A percentile compares a stretch with the other conserved stretches of the same genome.
Conservation (phyloP, 1,140 invertebrate species). For the Metaphire vulgaris region DNA sequence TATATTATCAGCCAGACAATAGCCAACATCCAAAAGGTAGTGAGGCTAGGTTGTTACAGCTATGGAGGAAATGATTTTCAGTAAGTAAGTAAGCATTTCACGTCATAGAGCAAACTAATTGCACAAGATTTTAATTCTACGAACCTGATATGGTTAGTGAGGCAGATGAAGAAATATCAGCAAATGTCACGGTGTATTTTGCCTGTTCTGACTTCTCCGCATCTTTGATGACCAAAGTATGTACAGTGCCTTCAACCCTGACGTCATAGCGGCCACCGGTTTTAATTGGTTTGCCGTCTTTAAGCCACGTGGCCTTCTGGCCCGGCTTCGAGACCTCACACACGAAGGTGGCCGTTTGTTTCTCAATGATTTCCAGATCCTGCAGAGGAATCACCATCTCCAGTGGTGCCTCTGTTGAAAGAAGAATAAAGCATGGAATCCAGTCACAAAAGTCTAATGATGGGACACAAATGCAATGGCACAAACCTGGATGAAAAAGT, state of each 20-base stretch:
- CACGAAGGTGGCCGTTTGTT: slow-evolving; percentile 29
- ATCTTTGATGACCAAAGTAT: slow-evolving; percentile 42
- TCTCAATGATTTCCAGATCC: slow-evolving; percentile 30
- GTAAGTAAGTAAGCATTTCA: too few relatives aligned
- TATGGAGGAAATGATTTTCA: too few relatives aligned
- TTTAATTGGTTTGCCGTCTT: slow-evolving; percentile 24
- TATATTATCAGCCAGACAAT: too few relatives aligned
- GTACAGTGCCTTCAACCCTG: slow-evolving; percentile 39
- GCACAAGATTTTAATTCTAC: too few relatives aligned
- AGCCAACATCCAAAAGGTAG: too few relatives aligned
- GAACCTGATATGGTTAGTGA: not conserved
- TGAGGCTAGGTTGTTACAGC: too few relatives aligned
- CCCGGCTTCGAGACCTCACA: slow-evolving; percentile 30
- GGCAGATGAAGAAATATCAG: not conserved
- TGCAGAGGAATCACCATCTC: slow-evolving; percentile 35
- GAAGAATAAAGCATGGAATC: too few relatives aligned
- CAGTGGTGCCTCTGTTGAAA: slow-evolving; percentile 35
- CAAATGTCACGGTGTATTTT: not conserved
- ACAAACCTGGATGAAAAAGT: too few relatives aligned
- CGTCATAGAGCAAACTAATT: too few relatives aligned
- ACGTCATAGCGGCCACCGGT: slow-evolving; percentile 42
- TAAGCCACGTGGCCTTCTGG: slow-evolving; percentile 27
- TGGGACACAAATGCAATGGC: too few relatives aligned
- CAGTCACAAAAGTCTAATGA: too few relatives aligned
- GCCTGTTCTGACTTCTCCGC: slow-evolving; percentile 40